Evolutionary conservation across 2,888 invertebrate species (phyloP), one percentile per base, ranked within the genome.

Genomic region (Prosopocoilus inquinatus): DNA sequence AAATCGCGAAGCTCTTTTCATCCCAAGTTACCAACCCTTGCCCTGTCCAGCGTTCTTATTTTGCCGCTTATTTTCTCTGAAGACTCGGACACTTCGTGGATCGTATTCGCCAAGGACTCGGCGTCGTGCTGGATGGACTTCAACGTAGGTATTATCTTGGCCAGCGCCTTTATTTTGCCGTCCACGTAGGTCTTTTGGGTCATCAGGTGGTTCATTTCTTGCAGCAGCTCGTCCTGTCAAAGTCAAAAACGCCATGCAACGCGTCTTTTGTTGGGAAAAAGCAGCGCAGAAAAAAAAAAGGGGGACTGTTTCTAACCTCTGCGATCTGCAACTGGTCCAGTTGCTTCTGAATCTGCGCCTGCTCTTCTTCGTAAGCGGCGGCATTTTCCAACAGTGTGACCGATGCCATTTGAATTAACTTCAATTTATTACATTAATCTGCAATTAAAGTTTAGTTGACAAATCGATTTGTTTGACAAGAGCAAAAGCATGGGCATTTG

Each of bases 61-160:
- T 96, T 97, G 16, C 92, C 91, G 72, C 95, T 96, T 51, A 99
- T 97, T 74, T 92, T 93, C 69, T 94, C 91, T 0, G 96, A 96
- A 47, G 96, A 80, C 20, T 85, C 82, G 4, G 96, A 94, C 1
- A 97, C 96, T 70, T 88, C 87, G 33, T 87, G 83, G 33, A 98
- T 92, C 83, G 94, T 94, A 55, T 84, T 84, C 2, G 90, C 86
- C 32, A 99, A 84, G 63, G 90, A 87, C 62, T 88, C 86, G 2
- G 94, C 87, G 75, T 94, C 94, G 1, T 81, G 79, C 70, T 88
- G 87, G 9, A 94, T 85, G 15, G 88, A 80, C 63, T 86, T 85
- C n/a, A 96, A 80, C 68, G 89, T 89, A 1, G 89, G 87, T 73
- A 94, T 81, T 9, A 91, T 87, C 74, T 90, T 89, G 50, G 89